phyloP scores from a whole-genome alignment of 2,113 vertebrate genomes.

The Saguinus imperator region DNA sequence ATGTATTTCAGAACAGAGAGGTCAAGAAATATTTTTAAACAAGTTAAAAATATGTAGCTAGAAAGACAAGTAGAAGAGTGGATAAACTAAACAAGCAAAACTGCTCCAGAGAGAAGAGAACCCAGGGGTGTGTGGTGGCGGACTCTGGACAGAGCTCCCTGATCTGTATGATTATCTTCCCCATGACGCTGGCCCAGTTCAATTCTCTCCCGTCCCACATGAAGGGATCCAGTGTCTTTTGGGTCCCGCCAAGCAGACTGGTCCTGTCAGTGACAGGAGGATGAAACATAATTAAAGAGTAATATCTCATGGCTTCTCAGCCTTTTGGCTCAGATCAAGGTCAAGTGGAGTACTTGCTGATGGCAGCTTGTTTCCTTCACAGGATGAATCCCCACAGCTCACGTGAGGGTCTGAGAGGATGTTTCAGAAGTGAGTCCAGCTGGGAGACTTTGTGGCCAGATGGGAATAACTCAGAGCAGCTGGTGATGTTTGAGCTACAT shows the following conservation, averaged over 20 bases:
- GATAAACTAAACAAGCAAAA: not conserved
- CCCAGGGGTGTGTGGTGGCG: rapidly evolving
- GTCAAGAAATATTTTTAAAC: not conserved
- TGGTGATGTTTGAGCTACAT: not conserved
- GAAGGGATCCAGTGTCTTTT: not conserved
- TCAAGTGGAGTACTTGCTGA: not conserved
- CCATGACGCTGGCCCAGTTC: no score
- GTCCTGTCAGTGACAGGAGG: not conserved
- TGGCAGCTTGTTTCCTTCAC: not conserved
- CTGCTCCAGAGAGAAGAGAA: not conserved
- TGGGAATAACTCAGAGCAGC: not conserved
- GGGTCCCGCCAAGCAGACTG: not conserved
- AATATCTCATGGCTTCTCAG: not conserved
- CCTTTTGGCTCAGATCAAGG: no score
- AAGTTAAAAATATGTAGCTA: not conserved
- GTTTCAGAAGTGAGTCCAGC: not conserved
- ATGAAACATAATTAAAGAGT: not conserved
- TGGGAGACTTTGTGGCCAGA: not conserved
- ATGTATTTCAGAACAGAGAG: not conserved
- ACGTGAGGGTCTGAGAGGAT: not conserved
- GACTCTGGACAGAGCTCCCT: not conserved
- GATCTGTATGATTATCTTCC: not conserved
- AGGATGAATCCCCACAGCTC: not conserved
- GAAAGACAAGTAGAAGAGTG: not conserved
- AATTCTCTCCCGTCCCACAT: not conserved